Conservation (phyloP, 2,888 invertebrate species). For the Amorpha juglandis region DNA sequence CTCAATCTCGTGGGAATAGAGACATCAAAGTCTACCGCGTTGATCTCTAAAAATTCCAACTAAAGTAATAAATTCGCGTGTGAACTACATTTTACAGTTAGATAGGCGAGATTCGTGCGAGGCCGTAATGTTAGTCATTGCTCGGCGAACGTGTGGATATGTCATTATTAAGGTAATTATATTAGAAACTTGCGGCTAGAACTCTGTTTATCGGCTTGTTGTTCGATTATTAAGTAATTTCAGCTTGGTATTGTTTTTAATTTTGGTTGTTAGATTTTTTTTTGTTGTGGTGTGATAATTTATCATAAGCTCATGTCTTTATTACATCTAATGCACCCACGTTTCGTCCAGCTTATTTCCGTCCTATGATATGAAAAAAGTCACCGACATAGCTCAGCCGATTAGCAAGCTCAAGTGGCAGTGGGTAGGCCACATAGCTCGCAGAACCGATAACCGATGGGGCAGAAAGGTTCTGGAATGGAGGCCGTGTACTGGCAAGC, state of each 20-base stretch:
- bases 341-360: too few species aligned
- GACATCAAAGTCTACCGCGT: not conserved
- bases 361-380: too few species aligned
- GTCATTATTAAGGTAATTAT: conserved; percentile 60
- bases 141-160: conserved; percentile 38
- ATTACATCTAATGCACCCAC: too few species aligned
- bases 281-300: not conserved
- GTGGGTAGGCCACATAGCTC: too few species aligned
- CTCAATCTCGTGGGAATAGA: not conserved
- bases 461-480: too few species aligned
- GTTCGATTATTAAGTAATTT: conserved; percentile 27
- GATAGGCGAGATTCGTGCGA: conserved; percentile 17
- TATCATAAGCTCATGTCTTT: too few species aligned
- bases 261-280: not conserved
- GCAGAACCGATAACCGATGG: too few species aligned
- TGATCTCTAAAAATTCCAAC: conserved; percentile 16
- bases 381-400: too few species aligned
- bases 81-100: conserved; percentile 18
- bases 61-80: conserved; percentile 27
- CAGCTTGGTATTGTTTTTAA: not conserved
- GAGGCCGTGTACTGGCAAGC: too few species aligned
- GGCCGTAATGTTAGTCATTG: conserved; percentile 42
- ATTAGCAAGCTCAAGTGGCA: too few species aligned
- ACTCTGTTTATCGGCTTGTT: conserved; percentile 48
- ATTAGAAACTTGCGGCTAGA: conserved; percentile 31